Evolutionary conservation across 2,797 vertebrate species (phyloP).

Genomic region (Anniella stebbinsi): DNA sequence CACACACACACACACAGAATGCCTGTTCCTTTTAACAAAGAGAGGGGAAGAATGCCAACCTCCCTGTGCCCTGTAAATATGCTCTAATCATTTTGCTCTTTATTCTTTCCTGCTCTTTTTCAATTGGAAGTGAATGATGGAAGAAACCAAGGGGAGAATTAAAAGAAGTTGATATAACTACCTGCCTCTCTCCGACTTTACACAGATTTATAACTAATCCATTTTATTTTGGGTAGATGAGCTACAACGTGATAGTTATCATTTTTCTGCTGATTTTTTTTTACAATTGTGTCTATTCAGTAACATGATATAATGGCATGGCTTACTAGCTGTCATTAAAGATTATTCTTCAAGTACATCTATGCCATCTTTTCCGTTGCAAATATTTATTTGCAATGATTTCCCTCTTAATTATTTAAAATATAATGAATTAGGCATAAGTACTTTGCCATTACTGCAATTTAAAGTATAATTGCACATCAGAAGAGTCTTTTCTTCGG

Average conservation of each 20-base stretch:
- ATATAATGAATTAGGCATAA: conserved; percentile 68
- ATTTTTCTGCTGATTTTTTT: neutral
- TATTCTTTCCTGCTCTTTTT: neutral
- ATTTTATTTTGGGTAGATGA: neutral
- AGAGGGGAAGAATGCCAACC: neutral
- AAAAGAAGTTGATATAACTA: accelerated
- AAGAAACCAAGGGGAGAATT: neutral
- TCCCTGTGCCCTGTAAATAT: neutral
- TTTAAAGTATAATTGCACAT: conserved; percentile 71
- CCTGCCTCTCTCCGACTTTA: neutral
- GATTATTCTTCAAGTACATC: conserved; percentile 21
- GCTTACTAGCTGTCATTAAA: conserved; percentile 1
- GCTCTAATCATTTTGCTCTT: neutral
- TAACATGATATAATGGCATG: neutral
- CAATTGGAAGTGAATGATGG: neutral
- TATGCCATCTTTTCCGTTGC: conserved; percentile 42
- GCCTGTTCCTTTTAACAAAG: neutral
- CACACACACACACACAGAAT: too few relatives aligned
- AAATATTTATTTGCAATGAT: conserved; percentile 69
- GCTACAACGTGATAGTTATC: neutral
- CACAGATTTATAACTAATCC: neutral
- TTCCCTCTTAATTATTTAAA: conserved; percentile 63
- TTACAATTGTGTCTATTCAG: neutral
- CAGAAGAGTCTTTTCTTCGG: conserved; percentile 56
- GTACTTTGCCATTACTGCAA: conserved; percentile 69